Evolutionary conservation across 1,140 invertebrate genomes (phyloP), one percentile per base, ranked within the genome.

Genomic region (Neelides sp.): DNA sequence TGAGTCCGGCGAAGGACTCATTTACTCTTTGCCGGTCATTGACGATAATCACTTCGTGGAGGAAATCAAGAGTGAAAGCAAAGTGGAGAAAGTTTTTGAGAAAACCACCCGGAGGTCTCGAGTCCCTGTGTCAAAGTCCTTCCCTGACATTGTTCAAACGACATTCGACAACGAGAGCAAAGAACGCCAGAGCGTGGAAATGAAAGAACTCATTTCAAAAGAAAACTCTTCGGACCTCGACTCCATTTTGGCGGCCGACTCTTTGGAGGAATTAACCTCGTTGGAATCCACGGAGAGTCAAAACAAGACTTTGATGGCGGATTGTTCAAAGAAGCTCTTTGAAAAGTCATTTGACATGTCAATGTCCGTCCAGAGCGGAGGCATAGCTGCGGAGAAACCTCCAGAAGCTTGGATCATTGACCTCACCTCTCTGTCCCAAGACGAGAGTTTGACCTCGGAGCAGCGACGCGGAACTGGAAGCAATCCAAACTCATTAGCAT

Each of bases 321-420:
- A 32, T n/a, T 32, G 7, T 8, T 32, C n/a, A 32, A 13, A 32
- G n/a, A 13, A 32, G 7, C n/a, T 32, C 7, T 5, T n/a, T 32
- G 35, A 48, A 39, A n/a, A 39, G 24, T 8, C 34, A 27, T 27
- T 26, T 45, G 26, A 32, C 5, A 45, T 24, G 24, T 15, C n/a
- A 4, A 45, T 45, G 45, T 35, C 45, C 8, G 30, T 42, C 27
- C 48, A 45, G 2, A 36, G 43, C 44, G 48, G 32, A 13, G 58
- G 58, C 15, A 59, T 59, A 7, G 35, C 48, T 15, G 43, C 36
- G 4, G 58, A 59, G 24, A 56, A 55, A 37, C 58, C 58, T 2
- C 58, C 58, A 0, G 58, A 59, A 41, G 50, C 58, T 3, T 59
- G 58, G 58, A 37, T 54, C 20, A 55, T 59, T 20, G 58, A 59